Conservation (phyloP, 2,888 invertebrate genomes). For the Chesias legatella region DNA sequence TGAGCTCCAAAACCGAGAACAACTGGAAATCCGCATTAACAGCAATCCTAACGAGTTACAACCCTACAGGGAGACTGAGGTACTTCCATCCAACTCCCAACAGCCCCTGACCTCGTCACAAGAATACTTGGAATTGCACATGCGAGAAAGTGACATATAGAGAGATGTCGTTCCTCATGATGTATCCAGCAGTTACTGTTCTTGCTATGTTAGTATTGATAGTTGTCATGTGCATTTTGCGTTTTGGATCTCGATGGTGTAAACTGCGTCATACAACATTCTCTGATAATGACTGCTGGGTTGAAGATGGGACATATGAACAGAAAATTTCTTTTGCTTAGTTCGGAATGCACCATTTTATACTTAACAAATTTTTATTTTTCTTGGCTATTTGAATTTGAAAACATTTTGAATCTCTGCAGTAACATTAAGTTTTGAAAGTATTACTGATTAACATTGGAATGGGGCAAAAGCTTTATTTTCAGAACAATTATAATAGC, state of each 20-base stretch:
- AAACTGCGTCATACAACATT: conserved; percentile 84
- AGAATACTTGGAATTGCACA: conserved; percentile 84
- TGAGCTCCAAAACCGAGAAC: conserved; percentile 82
- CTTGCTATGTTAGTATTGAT: conserved; percentile 86
- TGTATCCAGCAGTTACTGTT: conserved; percentile 88
- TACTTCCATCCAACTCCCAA: conserved; percentile 56
- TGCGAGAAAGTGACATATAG: conserved; percentile 91
- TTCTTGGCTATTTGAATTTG: too few species aligned
- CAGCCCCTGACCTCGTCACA: conserved; percentile 69
- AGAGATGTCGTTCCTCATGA: conserved; percentile 86
- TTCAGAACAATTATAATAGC: too few species aligned
- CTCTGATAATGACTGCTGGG: conserved; percentile 83
- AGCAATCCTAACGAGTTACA: conserved; percentile 51
- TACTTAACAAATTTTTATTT: too few species aligned
- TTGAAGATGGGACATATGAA: conserved; percentile 82
- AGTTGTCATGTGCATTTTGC: conserved; percentile 87
- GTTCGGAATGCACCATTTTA: not conserved
- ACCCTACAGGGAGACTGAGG: conserved; percentile 43
- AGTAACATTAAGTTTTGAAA: too few species aligned
- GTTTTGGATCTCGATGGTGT: conserved; percentile 87
- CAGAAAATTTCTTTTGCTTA: conserved; percentile 82
- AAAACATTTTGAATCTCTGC: too few species aligned
- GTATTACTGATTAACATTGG: too few species aligned
- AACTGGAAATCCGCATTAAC: conserved; percentile 52
- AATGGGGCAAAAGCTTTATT: too few species aligned